A percentile compares a stretch with the other conserved stretches of the same genome.
Conservation (phyloP, 1,140 invertebrate species). For the Drosophila pseudoananassae region DNA sequence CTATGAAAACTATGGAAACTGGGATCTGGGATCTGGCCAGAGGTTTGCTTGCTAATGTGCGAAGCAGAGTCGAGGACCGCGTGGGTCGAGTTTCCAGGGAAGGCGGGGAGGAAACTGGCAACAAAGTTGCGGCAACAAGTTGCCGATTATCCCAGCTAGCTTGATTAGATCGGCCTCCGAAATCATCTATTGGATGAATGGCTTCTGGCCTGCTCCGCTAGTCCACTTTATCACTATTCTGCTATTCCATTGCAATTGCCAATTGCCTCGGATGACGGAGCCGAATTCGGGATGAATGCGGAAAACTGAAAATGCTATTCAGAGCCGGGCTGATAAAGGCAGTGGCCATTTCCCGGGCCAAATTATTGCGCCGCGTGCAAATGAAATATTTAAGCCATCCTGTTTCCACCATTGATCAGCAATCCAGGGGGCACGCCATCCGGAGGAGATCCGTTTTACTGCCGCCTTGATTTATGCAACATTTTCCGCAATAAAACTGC, state of each 20-base stretch:
- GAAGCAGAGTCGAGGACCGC: conserved; percentile 42
- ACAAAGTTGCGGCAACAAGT: conserved; percentile 63
- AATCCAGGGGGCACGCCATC: conserved; percentile 18
- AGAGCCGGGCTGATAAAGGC: conserved; percentile 13
- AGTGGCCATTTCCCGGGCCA: conserved; percentile 42
- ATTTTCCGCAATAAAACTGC: conserved; percentile 78
- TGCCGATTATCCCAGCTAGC: conserved; percentile 55
- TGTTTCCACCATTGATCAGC: conserved; percentile 44
- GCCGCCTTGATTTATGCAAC: conserved; percentile 80
- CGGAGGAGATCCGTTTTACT: conserved; percentile 62
- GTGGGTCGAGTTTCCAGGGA: conserved; percentile 42
- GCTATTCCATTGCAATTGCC: neutral
- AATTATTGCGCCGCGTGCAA: conserved; percentile 61
- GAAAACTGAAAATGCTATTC: conserved; percentile 39
- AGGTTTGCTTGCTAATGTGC: conserved; percentile 60
- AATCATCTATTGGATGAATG: conserved; percentile 48
- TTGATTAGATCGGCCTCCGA: conserved; percentile 46
- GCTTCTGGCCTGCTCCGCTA: conserved; percentile 47
- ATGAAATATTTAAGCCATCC: conserved; percentile 69
- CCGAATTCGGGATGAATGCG: conserved; percentile 32
- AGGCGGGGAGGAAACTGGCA: conserved; percentile 27
- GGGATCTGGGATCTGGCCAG: conserved; percentile 32
- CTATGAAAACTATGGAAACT: neutral
- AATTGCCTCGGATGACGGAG: conserved; percentile 63
- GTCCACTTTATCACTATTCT: conserved; percentile 2